phyloP scores from a whole-genome alignment of 1,140 invertebrate genomes.

The Bombus difficillimus region DNA sequence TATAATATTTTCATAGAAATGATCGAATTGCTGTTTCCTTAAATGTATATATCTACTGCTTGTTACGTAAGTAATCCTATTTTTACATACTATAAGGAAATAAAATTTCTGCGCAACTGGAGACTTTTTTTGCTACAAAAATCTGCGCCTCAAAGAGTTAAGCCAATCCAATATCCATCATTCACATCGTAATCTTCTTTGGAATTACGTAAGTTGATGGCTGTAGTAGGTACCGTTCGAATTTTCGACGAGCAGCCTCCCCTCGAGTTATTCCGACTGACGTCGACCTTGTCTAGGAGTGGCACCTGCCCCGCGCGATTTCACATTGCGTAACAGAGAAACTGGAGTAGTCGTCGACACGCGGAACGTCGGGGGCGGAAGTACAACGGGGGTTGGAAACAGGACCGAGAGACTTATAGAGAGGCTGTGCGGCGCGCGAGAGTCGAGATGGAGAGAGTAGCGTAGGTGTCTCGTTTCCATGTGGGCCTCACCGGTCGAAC shows the following conservation, averaged over 20 bases:
- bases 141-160: background rate
- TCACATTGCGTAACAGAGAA: slow-evolving; percentile 62
- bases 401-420: background rate
- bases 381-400: background rate
- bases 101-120: no score
- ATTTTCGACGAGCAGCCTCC: slow-evolving; percentile 24
- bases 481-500: slow-evolving; percentile 63
- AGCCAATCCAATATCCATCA: background rate
- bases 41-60: no score
- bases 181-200: background rate
- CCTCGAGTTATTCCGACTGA: background rate
- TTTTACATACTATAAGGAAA: no score
- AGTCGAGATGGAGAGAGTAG: background rate
- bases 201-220: background rate
- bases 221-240: no score
- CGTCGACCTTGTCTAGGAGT: slow-evolving; percentile 50
- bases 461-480: slow-evolving; percentile 73
- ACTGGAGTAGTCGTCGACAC: slow-evolving; percentile 33
- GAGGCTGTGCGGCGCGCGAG: background rate
- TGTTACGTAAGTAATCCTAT: no score
- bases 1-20: no score
- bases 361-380: background rate
- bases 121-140: no score
- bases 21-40: no score
- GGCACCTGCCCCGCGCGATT: slow-evolving; percentile 58